Conservation (phyloP, 2,113 vertebrate species). For the Proteles cristata region DNA sequence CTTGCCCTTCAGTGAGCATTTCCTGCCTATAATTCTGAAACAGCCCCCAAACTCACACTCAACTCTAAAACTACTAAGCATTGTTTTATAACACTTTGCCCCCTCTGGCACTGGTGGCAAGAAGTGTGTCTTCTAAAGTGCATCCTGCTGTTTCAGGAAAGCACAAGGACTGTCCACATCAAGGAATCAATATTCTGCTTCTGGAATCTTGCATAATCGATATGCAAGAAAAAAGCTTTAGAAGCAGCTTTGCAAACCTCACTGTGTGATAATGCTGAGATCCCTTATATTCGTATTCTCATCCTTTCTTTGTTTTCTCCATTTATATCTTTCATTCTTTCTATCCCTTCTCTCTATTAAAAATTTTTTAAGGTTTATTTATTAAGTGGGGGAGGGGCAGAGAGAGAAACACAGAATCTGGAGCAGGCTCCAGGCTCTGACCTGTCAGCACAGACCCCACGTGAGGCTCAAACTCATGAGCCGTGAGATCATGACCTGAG, state of each 20-base stretch:
- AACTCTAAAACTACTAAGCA: background rate
- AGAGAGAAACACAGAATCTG: no score
- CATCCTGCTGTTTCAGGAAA: background rate
- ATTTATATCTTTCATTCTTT: background rate
- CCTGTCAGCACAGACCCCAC: no score
- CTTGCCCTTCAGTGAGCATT: background rate
- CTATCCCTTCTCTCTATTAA: background rate
- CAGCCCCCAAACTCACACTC: background rate
- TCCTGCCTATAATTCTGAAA: constrained; percentile 34
- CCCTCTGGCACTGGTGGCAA: background rate
- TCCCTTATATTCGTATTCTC: background rate
- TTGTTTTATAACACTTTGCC: background rate
- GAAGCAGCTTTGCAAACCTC: background rate
- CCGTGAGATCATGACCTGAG: no score
- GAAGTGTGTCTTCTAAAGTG: background rate
- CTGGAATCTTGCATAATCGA: background rate
- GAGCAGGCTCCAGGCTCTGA: no score
- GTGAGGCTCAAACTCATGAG: no score
- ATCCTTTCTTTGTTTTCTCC: background rate
- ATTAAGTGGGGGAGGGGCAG: no score
- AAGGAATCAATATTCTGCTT: background rate
- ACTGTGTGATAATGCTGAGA: background rate
- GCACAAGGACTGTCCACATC: background rate
- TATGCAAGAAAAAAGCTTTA: background rate
- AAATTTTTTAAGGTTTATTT: no score